Evolutionary conservation across 2,797 vertebrate species (phyloP), one percentile per base, ranked within the genome.

Genomic region (Ctenosaura bakeri): DNA sequence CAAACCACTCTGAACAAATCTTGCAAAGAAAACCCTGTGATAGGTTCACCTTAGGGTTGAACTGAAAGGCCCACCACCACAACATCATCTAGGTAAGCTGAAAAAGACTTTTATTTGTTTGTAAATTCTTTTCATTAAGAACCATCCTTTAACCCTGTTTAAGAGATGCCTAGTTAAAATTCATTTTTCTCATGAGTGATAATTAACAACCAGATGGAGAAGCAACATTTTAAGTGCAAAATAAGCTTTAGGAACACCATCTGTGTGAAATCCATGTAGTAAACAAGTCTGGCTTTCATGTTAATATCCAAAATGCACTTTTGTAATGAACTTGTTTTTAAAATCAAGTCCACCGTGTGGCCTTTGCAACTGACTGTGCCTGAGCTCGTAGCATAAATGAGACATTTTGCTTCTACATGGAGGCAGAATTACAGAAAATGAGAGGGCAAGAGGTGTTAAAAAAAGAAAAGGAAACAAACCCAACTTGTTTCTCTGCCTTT

Each of bases 181-280:
- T 88, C 85, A 77, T 95, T 91, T 85, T 92, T 91, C 87, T 87
- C 89, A 90, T 86, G 79, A 88, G 9, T 89, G 76, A 87, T 26
- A 88, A 93, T 94, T 92, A 89, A 89, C 82, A 91, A 84, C 54
- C 77, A 88, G 85, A 91, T 89, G 35, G 54, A 94, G 85, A 87
- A 93, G 88, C 80, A 93, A 86, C 79, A 92, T 69, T 90, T 85
- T 89, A 84, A 73, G 76, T 88, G 89, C 62, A 88, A 93, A 94
- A 93, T 88, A 92, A 89, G 87, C 86, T 87, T 71, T 35, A 73
- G 90, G 91, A 91, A 59, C 10, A 26, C 91, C 73, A 90, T 69
- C 83, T 84, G 46, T 64, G 81, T 59, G 86, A 82, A 83, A 54
- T 89, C 83, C 89, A 87, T 69, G 73, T 77, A 93, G 86, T 66